Base-by-base conservation (phyloP, 2,888 invertebrate species). In the Caenorhabditis imperialis region DNA sequence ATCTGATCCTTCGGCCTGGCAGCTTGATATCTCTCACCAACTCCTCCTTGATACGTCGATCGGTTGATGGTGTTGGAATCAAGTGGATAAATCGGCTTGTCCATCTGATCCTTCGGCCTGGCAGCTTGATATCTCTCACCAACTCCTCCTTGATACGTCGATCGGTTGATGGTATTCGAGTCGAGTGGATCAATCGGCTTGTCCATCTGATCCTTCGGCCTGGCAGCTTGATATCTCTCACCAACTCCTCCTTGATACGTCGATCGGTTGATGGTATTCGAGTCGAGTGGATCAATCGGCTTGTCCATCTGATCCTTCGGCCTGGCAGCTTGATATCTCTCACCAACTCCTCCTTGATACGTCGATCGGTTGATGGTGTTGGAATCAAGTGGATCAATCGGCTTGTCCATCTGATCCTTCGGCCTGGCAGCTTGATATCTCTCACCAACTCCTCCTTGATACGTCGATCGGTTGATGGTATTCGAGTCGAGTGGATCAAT, bases 181-280 rank as follows among this genome's bases (percentile, higher is more conserved):
- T 58, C 58, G 0, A 58, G 12, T n/a, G 47, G 23, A 23, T 58
- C 58, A 37, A 23, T 58, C n/a, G 58, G 42, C 25, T 35, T 18
- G 25, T 58, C 58, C 25, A 58, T 45, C 8, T 10, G 16, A 58
- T 58, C 58, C 16, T 58, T 58, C 16, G 58, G 58, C 18, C 58
- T 33, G 12, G 58, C 10, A 23, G 58, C 38, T 22, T 30, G 33
- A 37, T 25, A 58, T 25, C 58, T 58, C 8, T 58, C 58, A 22
- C 58, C 58, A 38, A 47, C 37, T 3, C 58, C 58, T 22, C 58
- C 58, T 58, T 58, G 58, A 58, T 58, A 58, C 8, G 58, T 58
- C 4, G 25, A 12, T 25, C 58, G 5, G 16, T 58, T 58, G 58
- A 58, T 58, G 3, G 58, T 58, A 10, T 33, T 47, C 2, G 47